Evolutionary conservation across 2,888 invertebrate species (phyloP).

Genomic region (Priapulus caudatus): DNA sequence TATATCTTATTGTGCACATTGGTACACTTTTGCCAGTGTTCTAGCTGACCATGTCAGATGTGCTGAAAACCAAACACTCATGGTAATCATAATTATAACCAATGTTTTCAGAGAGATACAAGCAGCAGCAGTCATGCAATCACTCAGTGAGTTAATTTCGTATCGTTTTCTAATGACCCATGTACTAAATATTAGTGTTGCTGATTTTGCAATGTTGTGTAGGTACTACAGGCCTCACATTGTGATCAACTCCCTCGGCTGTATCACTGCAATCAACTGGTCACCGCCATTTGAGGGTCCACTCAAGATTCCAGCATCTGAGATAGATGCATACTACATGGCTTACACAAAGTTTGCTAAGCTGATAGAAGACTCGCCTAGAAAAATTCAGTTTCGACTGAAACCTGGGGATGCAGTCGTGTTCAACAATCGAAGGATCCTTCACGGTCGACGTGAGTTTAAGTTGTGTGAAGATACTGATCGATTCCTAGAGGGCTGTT

Average conservation of each 20-base stretch:
- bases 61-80: too few relatives aligned
- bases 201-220: too few relatives aligned
- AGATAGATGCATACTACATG: constrained; percentile 28
- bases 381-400: constrained; percentile 15
- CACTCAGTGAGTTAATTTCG: too few relatives aligned
- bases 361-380: constrained; percentile 21
- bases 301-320: constrained; percentile 24
- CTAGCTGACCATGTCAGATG: too few relatives aligned
- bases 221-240: constrained; percentile 31
- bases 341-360: constrained; percentile 29
- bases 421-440: constrained; percentile 33
- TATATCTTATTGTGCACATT: too few relatives aligned
- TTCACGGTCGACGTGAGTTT: constrained; percentile 29
- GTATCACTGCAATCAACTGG: constrained; percentile 31
- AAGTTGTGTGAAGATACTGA: constrained; percentile 27
- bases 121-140: too few relatives aligned
- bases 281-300: constrained; percentile 34
- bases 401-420: constrained; percentile 28
- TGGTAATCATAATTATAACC: too few relatives aligned
- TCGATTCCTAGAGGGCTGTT: constrained; percentile 32
- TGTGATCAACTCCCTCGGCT: constrained; percentile 18
- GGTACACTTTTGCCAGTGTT: too few relatives aligned
- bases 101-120: too few relatives aligned
- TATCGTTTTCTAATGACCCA: too few relatives aligned
- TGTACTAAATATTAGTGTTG: too few relatives aligned